Percentiles rank a stretch among this genome's conserved stretches.
Conservation (phyloP, 2,797 vertebrate genomes). For the Danio tinwini region DNA sequence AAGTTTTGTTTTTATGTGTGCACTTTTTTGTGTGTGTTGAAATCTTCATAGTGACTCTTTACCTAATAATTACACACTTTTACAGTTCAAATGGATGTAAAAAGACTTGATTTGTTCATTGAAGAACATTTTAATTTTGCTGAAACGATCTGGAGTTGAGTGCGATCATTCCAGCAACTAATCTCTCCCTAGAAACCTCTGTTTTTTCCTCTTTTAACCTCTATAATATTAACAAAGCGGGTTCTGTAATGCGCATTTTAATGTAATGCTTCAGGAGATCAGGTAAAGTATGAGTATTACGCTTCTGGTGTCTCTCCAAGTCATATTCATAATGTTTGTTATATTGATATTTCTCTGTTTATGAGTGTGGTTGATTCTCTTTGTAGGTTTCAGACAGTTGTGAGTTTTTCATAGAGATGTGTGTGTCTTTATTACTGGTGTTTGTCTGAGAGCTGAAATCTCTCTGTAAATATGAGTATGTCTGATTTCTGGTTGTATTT, state of each 20-base stretch:
- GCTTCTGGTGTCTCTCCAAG: constrained; percentile 65
- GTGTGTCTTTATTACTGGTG: background rate
- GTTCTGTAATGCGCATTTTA: constrained; percentile 52
- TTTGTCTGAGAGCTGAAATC: background rate
- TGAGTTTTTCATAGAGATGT: background rate
- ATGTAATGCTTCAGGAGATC: constrained; percentile 27
- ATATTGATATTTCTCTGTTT: constrained; percentile 60
- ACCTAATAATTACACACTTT: too few relatives aligned
- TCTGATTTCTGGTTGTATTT: background rate
- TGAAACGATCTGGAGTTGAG: constrained; percentile 38
- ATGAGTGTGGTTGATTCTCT: constrained; percentile 42
- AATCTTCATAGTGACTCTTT: too few relatives aligned
- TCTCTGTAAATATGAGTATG: constrained; percentile 9
- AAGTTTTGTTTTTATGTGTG: too few relatives aligned
- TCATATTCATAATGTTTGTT: constrained; percentile 66
- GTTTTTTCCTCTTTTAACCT: constrained; percentile 57
- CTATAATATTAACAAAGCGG: constrained; percentile 59
- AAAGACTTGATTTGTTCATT: background rate
- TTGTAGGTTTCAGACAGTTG: background rate
- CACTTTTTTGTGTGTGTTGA: too few relatives aligned
- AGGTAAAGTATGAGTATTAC: constrained; percentile 67
- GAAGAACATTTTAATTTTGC: background rate
- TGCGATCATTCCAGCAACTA: constrained; percentile 71
- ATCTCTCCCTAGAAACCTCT: constrained; percentile 64
- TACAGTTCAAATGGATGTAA: too few relatives aligned